Evolutionary conservation across 1,140 invertebrate genomes (phyloP), one percentile per base, ranked within the genome.

Genomic region (Drosophila pallidifrons): DNA sequence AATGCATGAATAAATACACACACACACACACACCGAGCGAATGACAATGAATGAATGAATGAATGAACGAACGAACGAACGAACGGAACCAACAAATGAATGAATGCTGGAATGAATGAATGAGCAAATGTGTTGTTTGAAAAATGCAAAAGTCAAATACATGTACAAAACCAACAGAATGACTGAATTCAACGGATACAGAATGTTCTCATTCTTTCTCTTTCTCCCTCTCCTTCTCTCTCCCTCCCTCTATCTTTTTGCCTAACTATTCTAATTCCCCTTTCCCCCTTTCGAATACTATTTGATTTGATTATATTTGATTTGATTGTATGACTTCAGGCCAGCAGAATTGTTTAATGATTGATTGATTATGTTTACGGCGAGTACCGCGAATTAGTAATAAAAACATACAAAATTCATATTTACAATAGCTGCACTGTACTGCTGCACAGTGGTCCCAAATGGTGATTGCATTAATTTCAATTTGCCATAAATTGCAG

Each of bases 1-100:
- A 88, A 87, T 87, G 82, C 82, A 87, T 87, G 83, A 87, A 87
- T 87, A 87, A 87, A 87, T 82, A 79, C 83, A 74, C 35, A 38
- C 72, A 70, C 70, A 70, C 70, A 79, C 83, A 74, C 35, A 38
- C 72, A 70, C 70, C 35, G 64, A 77, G 35, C 59, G 65, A 82
- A 87, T 88, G 83, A 88, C 82, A 86, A 82, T 88, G 79, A 87
- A 73, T 82, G 71, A 87, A 73, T 82, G 71, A 74, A 46, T 68
- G 64, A 77, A 13, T 68, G 75, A 66, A n/a, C n/a, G n/a, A n/a
- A n/a, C n/a, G n/a, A n/a, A 28, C 75, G 79, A 73, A 52, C 63
- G 75, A 86, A 59, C 67, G 75, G 75, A 77, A 28, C 64, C 82
- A 86, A 82, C 82, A 75, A 87, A 76, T 82, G 71, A 25, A 25